These are phyloP conservation scores for Mormyrops attenuatus DNA, from an alignment of 2,797 vertebrate species.

Conservation along the genomic window DNA sequence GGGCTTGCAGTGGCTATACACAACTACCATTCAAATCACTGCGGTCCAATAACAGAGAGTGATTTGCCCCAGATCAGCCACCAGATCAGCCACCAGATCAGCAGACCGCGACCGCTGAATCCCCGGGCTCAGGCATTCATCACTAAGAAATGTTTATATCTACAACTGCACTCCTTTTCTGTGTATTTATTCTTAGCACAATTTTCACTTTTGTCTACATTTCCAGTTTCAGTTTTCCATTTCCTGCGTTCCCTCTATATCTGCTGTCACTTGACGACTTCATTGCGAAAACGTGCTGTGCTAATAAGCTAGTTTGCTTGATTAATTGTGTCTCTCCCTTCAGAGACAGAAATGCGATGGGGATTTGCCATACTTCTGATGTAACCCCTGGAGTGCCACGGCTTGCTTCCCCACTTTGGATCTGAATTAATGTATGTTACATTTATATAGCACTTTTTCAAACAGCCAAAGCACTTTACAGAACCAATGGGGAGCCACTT, in stretches of 20 bases:
- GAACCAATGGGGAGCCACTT: not conserved
- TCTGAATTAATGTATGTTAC: constrained; percentile 50
- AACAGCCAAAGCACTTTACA: not conserved
- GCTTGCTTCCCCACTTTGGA: constrained; percentile 68
- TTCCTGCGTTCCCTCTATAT: not conserved
- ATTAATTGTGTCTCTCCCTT: not conserved
- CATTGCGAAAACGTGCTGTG: not conserved
- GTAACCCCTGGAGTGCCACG: constrained; percentile 62
- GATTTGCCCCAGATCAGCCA: not conserved
- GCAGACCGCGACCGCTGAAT: not conserved
- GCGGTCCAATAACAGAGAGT: not conserved
- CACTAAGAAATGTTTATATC: not conserved
- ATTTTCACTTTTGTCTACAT: not conserved
- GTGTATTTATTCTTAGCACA: not conserved
- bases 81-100: not conserved
- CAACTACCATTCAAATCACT: not conserved
- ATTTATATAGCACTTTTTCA: not conserved
- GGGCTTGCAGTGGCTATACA: not conserved
- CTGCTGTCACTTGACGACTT: not conserved
- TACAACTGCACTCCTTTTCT: not conserved
- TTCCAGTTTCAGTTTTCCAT: not conserved
- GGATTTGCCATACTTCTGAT: constrained; percentile 65
- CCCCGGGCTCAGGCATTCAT: not conserved
- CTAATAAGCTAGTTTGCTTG: not conserved
- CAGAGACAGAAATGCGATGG: not conserved